Evolutionary conservation across 2,113 vertebrate genomes (phyloP), one percentile per base, ranked within the genome.

Genomic region (Manacus vitellinus): DNA sequence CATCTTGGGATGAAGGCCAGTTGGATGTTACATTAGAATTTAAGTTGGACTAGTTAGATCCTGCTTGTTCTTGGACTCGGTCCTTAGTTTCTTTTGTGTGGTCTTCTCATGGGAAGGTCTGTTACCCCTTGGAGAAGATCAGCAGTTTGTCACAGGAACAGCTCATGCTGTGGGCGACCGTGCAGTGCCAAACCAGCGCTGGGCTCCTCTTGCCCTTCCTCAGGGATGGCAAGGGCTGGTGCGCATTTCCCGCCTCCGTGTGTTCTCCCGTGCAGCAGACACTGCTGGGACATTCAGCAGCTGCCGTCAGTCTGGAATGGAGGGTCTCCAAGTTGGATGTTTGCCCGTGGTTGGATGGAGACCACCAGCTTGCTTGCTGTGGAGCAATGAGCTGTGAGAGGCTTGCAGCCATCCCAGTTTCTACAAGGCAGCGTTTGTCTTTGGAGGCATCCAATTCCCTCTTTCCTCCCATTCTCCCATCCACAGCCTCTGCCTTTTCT

Each of bases 231-330:
- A 7, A 76, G 25, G 33, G 28, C 28, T 51, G 56, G 15, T n/a
- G 43, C 12, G 8, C 4, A 15, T n/a, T 46, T 8, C n/a, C 39
- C n/a, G 7, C 0, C 54, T 49, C 54, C 0, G 6, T 35, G 17
- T 16, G 39, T 37, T 65, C 41, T 70, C 86, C 58, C 13, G 17
- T 44, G 44, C 25, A 1, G 2, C 19, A 28, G 44, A 33, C 3
- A 2, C n/a, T 30, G n/a, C 46, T 33, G 24, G 37, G 72, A 41
- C 0, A 0, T 41, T 24, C 41, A 9, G n/a, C 72, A 88, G 51
- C 76, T 63, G 51, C 82, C 0, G 0, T 7, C 0, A 0, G 4
- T 79, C 4, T 6, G 83, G 76, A 70, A 35, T 1, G 3, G 30
- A 9, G 41, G 39, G 14, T 76, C 68, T 89, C 76, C 51, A 43